phyloP scores from a whole-genome alignment of 2,888 invertebrate species.

The Acanthoscelides obtectus region DNA sequence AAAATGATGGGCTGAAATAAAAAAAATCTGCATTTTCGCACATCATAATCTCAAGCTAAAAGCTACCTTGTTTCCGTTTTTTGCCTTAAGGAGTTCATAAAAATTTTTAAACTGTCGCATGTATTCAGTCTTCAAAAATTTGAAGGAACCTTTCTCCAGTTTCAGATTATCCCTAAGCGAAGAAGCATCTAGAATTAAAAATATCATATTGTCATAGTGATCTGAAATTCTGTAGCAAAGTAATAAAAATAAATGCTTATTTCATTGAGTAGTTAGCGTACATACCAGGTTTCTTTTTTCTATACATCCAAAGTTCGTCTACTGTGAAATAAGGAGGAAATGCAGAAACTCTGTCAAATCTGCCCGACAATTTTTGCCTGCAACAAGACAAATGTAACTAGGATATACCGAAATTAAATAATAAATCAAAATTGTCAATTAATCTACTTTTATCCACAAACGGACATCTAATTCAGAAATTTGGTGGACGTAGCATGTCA shows the following conservation, averaged over 20 bases:
- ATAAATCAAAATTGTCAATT: too few relatives aligned
- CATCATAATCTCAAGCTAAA: too few relatives aligned
- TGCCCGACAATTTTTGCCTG: not conserved
- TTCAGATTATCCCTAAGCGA: conserved; percentile 37
- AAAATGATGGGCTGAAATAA: conserved; percentile 25
- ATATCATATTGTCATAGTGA: not conserved
- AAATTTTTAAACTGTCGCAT: conserved; percentile 37
- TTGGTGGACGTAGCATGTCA: too few relatives aligned
- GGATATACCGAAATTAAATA: too few relatives aligned
- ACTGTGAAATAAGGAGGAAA: conserved; percentile 51
- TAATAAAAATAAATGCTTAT: too few relatives aligned
- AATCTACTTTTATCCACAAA: too few relatives aligned
- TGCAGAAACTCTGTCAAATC: conserved; percentile 25
- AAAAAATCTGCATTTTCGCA: too few relatives aligned
- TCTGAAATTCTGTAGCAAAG: too few relatives aligned
- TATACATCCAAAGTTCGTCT: conserved; percentile 50
- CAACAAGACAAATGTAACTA: not conserved
- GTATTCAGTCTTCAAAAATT: conserved; percentile 43
- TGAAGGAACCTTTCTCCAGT: conserved; percentile 40
- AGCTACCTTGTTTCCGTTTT: conserved; percentile 3
- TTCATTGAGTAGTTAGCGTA: too few relatives aligned
- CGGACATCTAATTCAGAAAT: too few relatives aligned
- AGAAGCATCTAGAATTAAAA: conserved; percentile 14
- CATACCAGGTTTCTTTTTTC: conserved; percentile 47
- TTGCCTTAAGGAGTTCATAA: conserved; percentile 16